Evolutionary conservation across 2,888 invertebrate genomes (phyloP).

Genomic region (Drosophila emarginata): DNA sequence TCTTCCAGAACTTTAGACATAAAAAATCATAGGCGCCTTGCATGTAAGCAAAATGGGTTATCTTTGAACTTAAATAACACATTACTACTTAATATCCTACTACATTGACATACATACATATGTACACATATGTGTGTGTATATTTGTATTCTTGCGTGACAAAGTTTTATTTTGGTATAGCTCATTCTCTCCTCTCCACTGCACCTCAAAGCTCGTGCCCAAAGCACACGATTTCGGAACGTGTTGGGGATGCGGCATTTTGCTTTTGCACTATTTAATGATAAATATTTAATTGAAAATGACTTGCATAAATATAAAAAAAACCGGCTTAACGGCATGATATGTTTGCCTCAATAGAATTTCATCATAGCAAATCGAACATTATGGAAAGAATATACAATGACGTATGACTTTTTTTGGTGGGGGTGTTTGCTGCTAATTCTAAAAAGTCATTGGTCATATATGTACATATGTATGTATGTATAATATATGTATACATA

Average conservation of each 20-base stretch:
- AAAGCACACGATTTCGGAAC: conserved; percentile 9
- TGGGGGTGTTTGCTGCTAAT: background rate
- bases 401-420: background rate
- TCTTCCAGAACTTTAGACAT: no score
- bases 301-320: conserved; percentile 29
- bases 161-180: background rate
- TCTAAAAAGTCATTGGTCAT: background rate
- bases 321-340: conserved; percentile 4
- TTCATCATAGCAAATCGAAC: conserved; percentile 28
- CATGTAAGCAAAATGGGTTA: no score
- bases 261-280: background rate
- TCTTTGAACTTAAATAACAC: no score
- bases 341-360: conserved; percentile 16
- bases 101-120: no score
- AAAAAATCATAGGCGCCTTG: no score
- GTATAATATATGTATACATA: background rate
- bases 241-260: background rate
- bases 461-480: background rate
- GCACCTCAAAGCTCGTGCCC: background rate
- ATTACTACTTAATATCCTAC: no score
- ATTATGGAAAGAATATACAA: conserved; percentile 9
- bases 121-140: no score
- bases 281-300: conserved; percentile 30
- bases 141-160: background rate
- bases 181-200: background rate